A percentile compares a stretch with the other conserved stretches of the same genome.
These are phyloP conservation scores for Stenopsyche tienmushanensis DNA, from an alignment of 1,140 invertebrate species.

Conservation along the genomic window DNA sequence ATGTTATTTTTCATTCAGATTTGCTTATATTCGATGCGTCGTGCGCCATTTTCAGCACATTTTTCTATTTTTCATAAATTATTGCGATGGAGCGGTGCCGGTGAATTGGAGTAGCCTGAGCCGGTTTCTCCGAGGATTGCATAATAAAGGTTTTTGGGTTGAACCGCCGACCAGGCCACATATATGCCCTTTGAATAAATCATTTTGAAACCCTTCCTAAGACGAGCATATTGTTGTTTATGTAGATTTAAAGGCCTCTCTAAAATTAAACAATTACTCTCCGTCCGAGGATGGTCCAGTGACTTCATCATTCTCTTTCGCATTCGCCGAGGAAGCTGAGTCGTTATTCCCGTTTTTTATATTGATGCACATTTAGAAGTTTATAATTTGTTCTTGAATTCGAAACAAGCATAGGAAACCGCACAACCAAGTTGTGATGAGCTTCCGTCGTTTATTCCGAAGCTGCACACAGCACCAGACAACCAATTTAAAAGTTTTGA, in stretches of 20 bases:
- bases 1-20: too few species aligned
- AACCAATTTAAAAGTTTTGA: constrained; percentile 20
- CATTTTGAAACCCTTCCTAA: constrained; percentile 15
- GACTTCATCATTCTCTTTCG: too few species aligned
- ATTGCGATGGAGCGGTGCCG: constrained; percentile 12
- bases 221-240: constrained; percentile 34
- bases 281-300: neutral
- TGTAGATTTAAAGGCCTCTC: constrained; percentile 23
- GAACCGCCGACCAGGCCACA: constrained; percentile 5
- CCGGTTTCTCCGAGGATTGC: constrained; percentile 27
- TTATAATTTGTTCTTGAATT: too few species aligned
- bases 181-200: constrained; percentile 34
- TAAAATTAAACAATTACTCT: constrained; percentile 32
- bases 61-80: constrained; percentile 23
- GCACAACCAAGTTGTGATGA: constrained; percentile 23
- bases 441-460: constrained; percentile 1
- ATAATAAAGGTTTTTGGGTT: constrained; percentile 30
- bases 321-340: too few species aligned
- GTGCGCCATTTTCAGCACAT: too few species aligned
- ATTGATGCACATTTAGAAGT: too few species aligned
- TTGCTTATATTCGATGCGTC: too few species aligned
- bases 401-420: too few species aligned
- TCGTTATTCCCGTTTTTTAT: too few species aligned
- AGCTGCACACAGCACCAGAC: constrained; percentile 11
- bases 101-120: constrained; percentile 21